Conservation (phyloP, 2,113 vertebrate genomes). For the Coptodon bakossiorum region DNA sequence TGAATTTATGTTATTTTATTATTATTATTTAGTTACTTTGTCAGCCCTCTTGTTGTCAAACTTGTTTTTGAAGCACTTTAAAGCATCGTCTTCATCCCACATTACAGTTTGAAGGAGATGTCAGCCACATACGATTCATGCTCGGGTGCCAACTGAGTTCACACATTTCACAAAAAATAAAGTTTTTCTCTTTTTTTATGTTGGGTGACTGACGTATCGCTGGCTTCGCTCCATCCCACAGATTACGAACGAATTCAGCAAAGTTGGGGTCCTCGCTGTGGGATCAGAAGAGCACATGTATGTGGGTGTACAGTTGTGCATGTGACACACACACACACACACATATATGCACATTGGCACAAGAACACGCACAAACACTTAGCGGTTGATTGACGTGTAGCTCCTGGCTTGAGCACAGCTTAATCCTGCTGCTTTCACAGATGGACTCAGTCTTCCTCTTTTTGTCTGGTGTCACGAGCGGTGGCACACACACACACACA, state of each 20-base stretch:
- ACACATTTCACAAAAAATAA: not conserved
- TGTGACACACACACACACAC: not conserved
- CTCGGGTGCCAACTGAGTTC: not conserved
- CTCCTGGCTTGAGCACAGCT: conserved; percentile 52
- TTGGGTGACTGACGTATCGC: conserved; percentile 27
- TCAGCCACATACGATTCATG: not conserved
- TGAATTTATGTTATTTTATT: not conserved
- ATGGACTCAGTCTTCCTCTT: conserved; percentile 64
- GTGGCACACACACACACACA: not conserved
- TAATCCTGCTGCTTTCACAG: conserved; percentile 67
- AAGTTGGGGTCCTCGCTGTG: conserved; percentile 26
- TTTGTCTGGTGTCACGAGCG: conserved; percentile 61
- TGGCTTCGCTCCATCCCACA: conserved; percentile 27
- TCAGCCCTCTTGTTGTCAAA: not conserved
- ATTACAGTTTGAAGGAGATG: not conserved
- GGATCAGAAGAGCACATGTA: not conserved
- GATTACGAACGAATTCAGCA: conserved; percentile 55
- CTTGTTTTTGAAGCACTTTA: not conserved
- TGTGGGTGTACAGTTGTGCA: conserved; percentile 5
- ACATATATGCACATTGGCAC: not conserved
- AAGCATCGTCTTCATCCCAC: not conserved
- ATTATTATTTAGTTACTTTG: not conserved
- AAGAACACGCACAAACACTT: conserved; percentile 20
- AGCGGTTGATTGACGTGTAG: conserved; percentile 60
- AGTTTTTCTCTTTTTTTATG: not conserved